A percentile compares a stretch with the other conserved stretches of the same genome.
These are phyloP conservation scores for Sweltsa coloradensis DNA, from an alignment of 1,140 invertebrate species.

Conservation along the genomic window DNA sequence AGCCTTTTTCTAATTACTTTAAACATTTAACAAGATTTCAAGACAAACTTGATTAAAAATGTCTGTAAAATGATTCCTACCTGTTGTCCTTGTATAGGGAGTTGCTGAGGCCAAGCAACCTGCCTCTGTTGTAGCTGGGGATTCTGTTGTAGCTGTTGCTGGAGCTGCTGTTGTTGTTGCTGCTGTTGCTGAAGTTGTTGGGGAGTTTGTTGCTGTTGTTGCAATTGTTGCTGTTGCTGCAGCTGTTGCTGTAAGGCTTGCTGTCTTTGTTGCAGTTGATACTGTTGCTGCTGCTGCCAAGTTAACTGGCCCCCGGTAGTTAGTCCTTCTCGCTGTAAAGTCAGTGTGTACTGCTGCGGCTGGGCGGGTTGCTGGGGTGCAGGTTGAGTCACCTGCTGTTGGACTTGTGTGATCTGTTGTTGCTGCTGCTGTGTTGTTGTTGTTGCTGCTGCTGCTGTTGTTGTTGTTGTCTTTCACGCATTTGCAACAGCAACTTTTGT, in stretches of 20 bases:
- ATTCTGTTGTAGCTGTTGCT: conserved; percentile 18
- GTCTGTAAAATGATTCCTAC: too few species aligned
- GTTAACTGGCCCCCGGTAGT: conserved; percentile 11
- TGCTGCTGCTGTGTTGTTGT: conserved; percentile 19
- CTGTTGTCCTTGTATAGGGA: neutral
- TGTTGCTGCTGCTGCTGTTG: conserved; percentile 18
- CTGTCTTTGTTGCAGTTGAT: conserved; percentile 14
- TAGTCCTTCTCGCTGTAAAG: conserved; percentile 14
- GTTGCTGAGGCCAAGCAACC: conserved; percentile 11
- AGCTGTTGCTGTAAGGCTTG: conserved; percentile 25
- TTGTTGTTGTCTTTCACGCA: conserved; percentile 10
- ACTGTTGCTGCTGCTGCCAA: conserved; percentile 16
- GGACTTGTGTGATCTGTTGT: conserved; percentile 18
- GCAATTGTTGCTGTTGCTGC: conserved; percentile 35
- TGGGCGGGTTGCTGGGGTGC: conserved; percentile 13
- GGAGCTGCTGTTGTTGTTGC: conserved; percentile 18
- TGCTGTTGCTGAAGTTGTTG: conserved; percentile 15
- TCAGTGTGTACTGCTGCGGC: conserved; percentile 15
- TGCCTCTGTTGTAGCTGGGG: conserved; percentile 13
- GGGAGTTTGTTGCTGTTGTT: conserved; percentile 25
- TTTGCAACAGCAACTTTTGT: conserved; percentile 12
- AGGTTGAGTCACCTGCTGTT: conserved; percentile 9
- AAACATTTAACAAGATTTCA: too few species aligned
- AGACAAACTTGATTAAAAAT: too few species aligned
- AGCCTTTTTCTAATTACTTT: too few species aligned